Conservation (phyloP, 2,888 invertebrate genomes). For the Azorinus chamasolen region DNA sequence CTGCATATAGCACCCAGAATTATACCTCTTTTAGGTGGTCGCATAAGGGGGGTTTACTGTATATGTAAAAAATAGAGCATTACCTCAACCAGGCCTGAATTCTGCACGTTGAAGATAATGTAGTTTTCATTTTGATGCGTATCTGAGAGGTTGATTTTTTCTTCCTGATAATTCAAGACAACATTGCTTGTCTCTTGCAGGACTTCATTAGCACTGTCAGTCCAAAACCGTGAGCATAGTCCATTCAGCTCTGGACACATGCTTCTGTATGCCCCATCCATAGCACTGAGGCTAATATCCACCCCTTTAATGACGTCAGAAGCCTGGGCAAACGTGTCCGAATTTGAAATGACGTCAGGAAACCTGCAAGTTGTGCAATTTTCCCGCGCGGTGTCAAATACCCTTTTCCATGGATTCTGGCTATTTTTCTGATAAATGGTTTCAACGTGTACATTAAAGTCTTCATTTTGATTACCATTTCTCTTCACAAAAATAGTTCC, state of each 20-base stretch:
- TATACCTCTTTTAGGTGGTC: no score
- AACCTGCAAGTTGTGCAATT: conserved; percentile 17
- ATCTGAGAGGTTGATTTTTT: conserved; percentile 27
- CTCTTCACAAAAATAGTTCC: conserved; percentile 60
- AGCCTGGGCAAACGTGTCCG: conserved; percentile 45
- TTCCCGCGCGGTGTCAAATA: conserved; percentile 30
- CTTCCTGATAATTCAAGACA: conserved; percentile 49
- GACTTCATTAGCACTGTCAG: conserved; percentile 30
- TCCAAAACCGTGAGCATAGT: conserved; percentile 65
- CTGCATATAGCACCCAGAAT: no score
- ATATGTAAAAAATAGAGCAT: background rate
- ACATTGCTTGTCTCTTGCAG: conserved; percentile 51
- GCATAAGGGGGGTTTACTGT: no score
- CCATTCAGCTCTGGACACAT: conserved; percentile 62
- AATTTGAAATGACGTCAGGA: background rate
- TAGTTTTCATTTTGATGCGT: conserved; percentile 36
- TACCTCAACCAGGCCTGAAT: conserved; percentile 59
- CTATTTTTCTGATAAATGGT: background rate
- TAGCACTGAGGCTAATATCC: conserved; percentile 70
- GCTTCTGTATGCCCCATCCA: conserved; percentile 55
- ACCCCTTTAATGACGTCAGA: conserved; percentile 70
- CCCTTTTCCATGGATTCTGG: conserved; percentile 39
- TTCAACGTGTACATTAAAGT: conserved; percentile 46
- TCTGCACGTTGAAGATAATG: conserved; percentile 57
- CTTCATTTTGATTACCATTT: conserved; percentile 51